Evolutionary conservation across 2,888 invertebrate genomes (phyloP), one percentile per base, ranked within the genome.

Genomic region (Polydrusus tereticollis): DNA sequence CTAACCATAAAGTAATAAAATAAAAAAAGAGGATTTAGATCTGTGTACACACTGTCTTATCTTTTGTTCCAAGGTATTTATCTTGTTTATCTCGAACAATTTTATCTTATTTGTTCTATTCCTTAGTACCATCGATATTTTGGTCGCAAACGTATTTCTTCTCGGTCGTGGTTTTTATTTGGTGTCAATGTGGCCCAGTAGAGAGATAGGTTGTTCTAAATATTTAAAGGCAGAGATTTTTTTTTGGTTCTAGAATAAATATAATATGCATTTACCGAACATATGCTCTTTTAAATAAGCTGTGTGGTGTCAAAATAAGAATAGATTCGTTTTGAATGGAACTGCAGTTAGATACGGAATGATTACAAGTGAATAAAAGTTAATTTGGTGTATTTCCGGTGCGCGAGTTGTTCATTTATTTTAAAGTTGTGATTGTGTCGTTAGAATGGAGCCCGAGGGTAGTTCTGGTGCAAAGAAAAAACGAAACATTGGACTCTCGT

Each of bases 401-500:
- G 52, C 12, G 0, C 10, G 5, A 57, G 38, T 21, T 47, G 47
- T 47, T 8, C 0, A 21, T 47, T 21, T 21, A 8, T 21, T 21
- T 20, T 8, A 21, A 47, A 21, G 21, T 47, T 1, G 21, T 10
- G 10, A 12, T 21, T 2, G 4, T 47, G 4, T 16, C 10, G n/a
- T n/a, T 29, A 60, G 45, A 57, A 73, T 69, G 66, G 65, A 64
- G 7, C 23, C 33, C 18, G 68, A 67, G 7, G 59, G 47, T 57
- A 50, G 36, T 64, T 57, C 52, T 21, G 59, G 43, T 6, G 59
- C 45, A 12, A 74, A 74, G 75, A 75, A 69, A 69, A 76, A 75
- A 47, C 65, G 63, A 33, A 23, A 36, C 12, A 36, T 77, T 14
- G 69, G 77, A 16, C 43, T 78, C 60, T 78, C 78, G 20, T 78